Percentiles rank a stretch among this genome's conserved stretches.
phyloP scores from a whole-genome alignment of 1,140 invertebrate species.

The Nautilus pompilius region DNA sequence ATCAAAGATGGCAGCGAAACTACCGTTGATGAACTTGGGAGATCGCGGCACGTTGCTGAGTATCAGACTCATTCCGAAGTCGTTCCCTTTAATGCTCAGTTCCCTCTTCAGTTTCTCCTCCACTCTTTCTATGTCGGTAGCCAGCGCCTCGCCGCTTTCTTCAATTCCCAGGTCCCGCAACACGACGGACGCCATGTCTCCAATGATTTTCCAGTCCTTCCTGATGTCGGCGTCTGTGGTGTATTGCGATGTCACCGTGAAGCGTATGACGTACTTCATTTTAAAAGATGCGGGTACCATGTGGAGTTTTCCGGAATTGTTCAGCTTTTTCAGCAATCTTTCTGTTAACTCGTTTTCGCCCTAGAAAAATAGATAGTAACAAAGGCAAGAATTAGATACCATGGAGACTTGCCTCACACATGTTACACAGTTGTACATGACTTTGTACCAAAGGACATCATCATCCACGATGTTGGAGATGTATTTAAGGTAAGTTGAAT shows the following conservation, averaged over 20 bases:
- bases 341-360: slow-evolving; percentile 54
- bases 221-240: slow-evolving; percentile 85
- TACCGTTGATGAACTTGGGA: slow-evolving; percentile 95
- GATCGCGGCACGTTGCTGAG: slow-evolving; percentile 91
- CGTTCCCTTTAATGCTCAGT: slow-evolving; percentile 27
- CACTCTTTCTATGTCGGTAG: slow-evolving; percentile 55
- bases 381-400: too few relatives aligned
- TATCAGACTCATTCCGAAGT: slow-evolving; percentile 90
- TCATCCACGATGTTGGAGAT: too few relatives aligned
- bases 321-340: slow-evolving; percentile 48
- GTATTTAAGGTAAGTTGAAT: too few relatives aligned
- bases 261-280: slow-evolving; percentile 85
- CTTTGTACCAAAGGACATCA: too few relatives aligned
- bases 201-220: slow-evolving; percentile 87
- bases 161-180: slow-evolving; percentile 34
- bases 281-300: slow-evolving; percentile 57
- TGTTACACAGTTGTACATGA: too few relatives aligned
- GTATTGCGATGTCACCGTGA: slow-evolving; percentile 86
- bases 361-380: too few relatives aligned
- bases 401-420: too few relatives aligned
- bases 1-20: slow-evolving; percentile 92
- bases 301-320: slow-evolving; percentile 50
- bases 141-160: slow-evolving; percentile 45
- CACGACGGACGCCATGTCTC: slow-evolving; percentile 72
- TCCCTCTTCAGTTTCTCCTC: slow-evolving; percentile 13